A percentile compares a stretch with the other conserved stretches of the same genome.
phyloP scores from a whole-genome alignment of 1,140 invertebrate genomes.

The Sogatella furcifera region DNA sequence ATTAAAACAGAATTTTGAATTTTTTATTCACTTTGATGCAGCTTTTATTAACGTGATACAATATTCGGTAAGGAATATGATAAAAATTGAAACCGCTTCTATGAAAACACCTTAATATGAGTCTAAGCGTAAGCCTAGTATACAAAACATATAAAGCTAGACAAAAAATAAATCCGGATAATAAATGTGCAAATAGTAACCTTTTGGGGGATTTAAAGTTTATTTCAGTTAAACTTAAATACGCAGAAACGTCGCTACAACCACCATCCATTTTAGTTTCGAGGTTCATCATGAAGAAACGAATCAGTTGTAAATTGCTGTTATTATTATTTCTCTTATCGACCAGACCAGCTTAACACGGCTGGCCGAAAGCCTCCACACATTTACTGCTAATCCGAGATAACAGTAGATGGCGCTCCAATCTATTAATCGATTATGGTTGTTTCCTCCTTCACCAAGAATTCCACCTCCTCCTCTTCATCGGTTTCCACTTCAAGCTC shows the following conservation, averaged over 20 bases:
- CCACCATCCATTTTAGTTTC: no score
- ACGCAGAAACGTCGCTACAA: not conserved
- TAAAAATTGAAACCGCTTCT: constrained; percentile 7
- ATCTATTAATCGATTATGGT: constrained; percentile 51
- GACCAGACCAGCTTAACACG: no score
- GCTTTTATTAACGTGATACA: no score
- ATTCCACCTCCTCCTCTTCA: constrained; percentile 92
- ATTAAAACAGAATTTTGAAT: no score
- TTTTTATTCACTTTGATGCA: no score
- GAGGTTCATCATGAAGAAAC: no score
- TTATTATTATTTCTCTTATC: no score
- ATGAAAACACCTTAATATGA: not conserved
- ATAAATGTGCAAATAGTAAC: not conserved
- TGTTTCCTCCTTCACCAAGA: constrained; percentile 94
- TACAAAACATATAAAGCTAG: not conserved
- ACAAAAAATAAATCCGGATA: no score
- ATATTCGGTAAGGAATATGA: constrained; percentile 11
- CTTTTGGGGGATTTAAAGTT: not conserved
- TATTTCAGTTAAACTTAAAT: constrained; percentile 3
- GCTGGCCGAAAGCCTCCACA: not conserved
- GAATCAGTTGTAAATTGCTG: no score
- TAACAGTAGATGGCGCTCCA: not conserved
- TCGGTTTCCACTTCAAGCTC: constrained; percentile 71
- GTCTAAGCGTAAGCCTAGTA: not conserved
- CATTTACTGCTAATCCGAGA: not conserved